Evolutionary conservation across 1,140 invertebrate species (phyloP), one percentile per base, ranked within the genome.

Genomic region (Drosophila insularis): DNA sequence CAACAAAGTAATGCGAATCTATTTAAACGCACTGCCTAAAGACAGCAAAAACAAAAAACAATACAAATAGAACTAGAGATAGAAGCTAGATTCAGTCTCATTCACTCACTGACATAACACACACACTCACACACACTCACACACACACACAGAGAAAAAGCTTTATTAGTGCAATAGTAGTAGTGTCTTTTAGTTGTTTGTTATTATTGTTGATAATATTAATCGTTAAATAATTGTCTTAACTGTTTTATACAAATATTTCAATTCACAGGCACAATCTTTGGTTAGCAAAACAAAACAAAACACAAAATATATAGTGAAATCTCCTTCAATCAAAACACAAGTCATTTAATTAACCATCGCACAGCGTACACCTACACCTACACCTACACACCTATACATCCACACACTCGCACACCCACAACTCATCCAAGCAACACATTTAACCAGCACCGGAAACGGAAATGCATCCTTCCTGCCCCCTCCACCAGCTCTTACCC

Each of bases 91-190:
- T 17, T 35, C 13, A 53, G 63, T 75, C 43, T 59, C 61, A 58
- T 58, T 58, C 46, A 46, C 46, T 55, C 35, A 37, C 7, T 56
- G 55, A 77, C 53, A 23, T 46, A 65, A 27, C 39, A 68, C 37
- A 50, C 17, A 63, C 32, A 64, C 19, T 32, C 62, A 54, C 50
- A 54, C 68, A 37, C 62, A 55, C 56, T 54, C 69, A 56, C 60
- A 63, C 63, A 70, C 58, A 71, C 59, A 62, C 54, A 66, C 50
- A 76, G 27, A 75, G 35, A 53, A 89, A 89, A 87, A 89, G 85
- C 85, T 89, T 89, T 89, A 89, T 89, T 89, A 89, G 85, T 89
- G 85, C 85, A 89, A 89, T 89, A 73, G 61, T 72, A 72, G 74
- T 65, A 71, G 71, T 62, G 68, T 76, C 59, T 65, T 46, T 64